These are phyloP conservation scores for Aspidiotus rigidus DNA, from an alignment of 2,888 invertebrate genomes.

Conservation along the genomic window DNA sequence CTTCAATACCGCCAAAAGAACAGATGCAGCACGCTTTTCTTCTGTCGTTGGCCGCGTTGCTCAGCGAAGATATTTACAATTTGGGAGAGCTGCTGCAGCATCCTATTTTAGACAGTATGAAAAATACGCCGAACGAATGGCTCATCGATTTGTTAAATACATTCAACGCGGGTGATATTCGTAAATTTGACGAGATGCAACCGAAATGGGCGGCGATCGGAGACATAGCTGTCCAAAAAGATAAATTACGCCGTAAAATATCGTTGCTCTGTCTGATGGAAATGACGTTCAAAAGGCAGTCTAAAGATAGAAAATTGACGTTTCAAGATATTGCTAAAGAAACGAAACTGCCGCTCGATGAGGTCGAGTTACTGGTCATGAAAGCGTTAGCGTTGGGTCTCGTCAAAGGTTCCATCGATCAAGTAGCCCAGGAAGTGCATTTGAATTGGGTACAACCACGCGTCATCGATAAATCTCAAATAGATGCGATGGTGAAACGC, in stretches of 20 bases:
- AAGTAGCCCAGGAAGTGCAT: slow-evolving; percentile 65
- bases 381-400: slow-evolving; percentile 90
- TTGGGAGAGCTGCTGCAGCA: slow-evolving; percentile 93
- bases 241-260: slow-evolving; percentile 80
- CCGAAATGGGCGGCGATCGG: slow-evolving; percentile 69
- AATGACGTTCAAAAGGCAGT: slow-evolving; percentile 44
- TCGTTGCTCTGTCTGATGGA: slow-evolving; percentile 94
- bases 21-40: slow-evolving; percentile 76
- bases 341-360: slow-evolving; percentile 70
- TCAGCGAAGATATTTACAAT: slow-evolving; percentile 93
- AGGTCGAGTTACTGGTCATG: slow-evolving; percentile 94
- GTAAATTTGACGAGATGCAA: slow-evolving; percentile 62
- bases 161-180: slow-evolving; percentile 76
- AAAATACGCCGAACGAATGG: slow-evolving; percentile 77
- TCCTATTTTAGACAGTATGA: slow-evolving; percentile 78
- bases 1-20: slow-evolving; percentile 54
- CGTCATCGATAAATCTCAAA: slow-evolving; percentile 59
- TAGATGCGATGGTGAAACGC: slow-evolving; percentile 58
- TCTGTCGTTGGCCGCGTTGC: slow-evolving; percentile 83
- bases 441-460: slow-evolving; percentile 81
- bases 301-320: slow-evolving; percentile 48
- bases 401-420: slow-evolving; percentile 89
- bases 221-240: slow-evolving; percentile 71
- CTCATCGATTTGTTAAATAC: slow-evolving; percentile 73
- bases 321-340: slow-evolving; percentile 84